Evolutionary conservation across 2,797 vertebrate genomes (phyloP).

Genomic region (Propithecus perrieri): DNA sequence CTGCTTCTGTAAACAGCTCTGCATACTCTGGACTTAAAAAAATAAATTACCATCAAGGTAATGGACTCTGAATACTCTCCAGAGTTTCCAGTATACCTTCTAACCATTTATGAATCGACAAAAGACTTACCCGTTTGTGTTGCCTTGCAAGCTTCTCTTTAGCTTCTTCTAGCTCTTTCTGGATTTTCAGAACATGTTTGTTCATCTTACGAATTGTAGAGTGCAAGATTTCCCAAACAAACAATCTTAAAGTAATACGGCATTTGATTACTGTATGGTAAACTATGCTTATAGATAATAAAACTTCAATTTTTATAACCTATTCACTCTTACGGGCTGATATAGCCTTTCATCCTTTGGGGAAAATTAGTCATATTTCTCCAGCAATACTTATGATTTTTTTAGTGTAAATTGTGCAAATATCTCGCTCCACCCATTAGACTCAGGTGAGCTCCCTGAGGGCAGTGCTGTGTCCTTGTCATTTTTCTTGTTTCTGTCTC

Average conservation of each 20-base stretch:
- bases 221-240: slow-evolving; percentile 97
- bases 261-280: slow-evolving; percentile 19
- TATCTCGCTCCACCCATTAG: not conserved
- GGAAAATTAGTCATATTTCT: not conserved
- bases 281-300: not conserved
- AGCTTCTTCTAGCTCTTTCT: slow-evolving; percentile 96
- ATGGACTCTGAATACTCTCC: not conserved
- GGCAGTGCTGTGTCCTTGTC: not conserved
- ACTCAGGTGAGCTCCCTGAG: not conserved
- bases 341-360: not conserved
- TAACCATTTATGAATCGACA: not conserved
- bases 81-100: not conserved
- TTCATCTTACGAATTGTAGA: slow-evolving; percentile 99
- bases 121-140: slow-evolving; percentile 88
- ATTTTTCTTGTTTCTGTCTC: not conserved
- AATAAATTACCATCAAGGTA: not conserved
- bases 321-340: not conserved
- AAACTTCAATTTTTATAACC: slow-evolving; percentile 13
- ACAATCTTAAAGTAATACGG: slow-evolving; percentile 88
- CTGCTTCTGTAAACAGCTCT: not conserved
- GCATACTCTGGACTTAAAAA: not conserved
- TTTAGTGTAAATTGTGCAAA: not conserved
- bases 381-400: not conserved
- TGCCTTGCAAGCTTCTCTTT: slow-evolving; percentile 97
- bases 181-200: slow-evolving; percentile 98